A percentile compares a stretch with the other conserved stretches of the same genome.
These are phyloP conservation scores for Oreohelix idahoensis DNA, from an alignment of 1,140 invertebrate species.

Conservation along the genomic window DNA sequence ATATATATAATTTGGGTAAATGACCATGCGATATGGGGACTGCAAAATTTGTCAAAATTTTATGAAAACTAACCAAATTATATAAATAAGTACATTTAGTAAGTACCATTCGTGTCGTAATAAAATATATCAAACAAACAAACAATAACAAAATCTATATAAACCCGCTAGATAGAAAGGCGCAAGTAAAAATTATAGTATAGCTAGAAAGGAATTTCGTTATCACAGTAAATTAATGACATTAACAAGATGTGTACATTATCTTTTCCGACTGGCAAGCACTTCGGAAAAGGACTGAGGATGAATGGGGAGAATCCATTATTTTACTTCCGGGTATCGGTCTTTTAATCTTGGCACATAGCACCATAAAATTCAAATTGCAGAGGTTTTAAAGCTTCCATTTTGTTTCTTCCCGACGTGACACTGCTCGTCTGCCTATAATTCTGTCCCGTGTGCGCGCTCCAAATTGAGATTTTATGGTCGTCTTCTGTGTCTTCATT, in stretches of 20 bases:
- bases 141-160: no score
- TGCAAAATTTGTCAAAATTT: no score
- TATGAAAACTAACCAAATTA: no score
- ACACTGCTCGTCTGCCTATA: background rate
- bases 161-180: no score
- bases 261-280: no score
- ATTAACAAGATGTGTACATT: background rate
- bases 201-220: background rate
- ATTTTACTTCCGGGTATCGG: constrained; percentile 3
- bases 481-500: background rate
- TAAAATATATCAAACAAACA: no score
- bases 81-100: no score
- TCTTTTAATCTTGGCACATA: background rate
- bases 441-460: background rate
- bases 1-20: no score
- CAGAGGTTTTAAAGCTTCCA: background rate
- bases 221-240: background rate
- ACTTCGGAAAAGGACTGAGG: no score
- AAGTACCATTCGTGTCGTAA: no score
- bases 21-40: no score
- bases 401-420: background rate
- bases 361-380: constrained; percentile 9
- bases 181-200: no score
- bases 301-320: background rate
- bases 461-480: constrained; percentile 3